phyloP scores from a whole-genome alignment of 2,113 vertebrate species.

The Campylomormyrus tamandua region DNA sequence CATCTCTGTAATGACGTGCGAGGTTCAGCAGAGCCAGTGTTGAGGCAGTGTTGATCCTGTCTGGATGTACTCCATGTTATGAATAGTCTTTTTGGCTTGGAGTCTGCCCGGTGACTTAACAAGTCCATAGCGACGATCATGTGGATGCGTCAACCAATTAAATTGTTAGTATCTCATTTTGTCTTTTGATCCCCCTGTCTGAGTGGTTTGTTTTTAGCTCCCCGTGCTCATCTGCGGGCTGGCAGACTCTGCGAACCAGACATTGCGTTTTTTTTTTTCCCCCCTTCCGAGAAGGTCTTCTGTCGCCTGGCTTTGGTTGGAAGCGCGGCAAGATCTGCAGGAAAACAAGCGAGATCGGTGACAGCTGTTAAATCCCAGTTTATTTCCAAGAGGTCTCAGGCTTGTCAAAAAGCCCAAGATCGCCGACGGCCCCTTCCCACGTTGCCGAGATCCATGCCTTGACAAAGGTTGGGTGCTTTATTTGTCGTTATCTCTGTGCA shows the following conservation, averaged over 20 bases:
- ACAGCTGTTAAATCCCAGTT: conserved; percentile 16
- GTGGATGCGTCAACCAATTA: conserved; percentile 6
- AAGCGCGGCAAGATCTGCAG: background rate
- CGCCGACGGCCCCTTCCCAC: background rate
- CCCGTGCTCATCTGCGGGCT: background rate
- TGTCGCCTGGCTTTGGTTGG: conserved; percentile 2
- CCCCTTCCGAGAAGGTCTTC: background rate
- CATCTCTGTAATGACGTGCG: background rate
- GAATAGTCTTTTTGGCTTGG: background rate
- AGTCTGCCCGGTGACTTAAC: conserved; percentile 19
- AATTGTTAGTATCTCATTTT: conserved; percentile 1
- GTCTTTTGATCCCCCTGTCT: conserved; percentile 11
- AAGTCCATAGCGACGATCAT: conserved; percentile 10
- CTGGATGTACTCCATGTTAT: background rate
- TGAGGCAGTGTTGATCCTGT: conserved; percentile 8
- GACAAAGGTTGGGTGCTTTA: background rate
- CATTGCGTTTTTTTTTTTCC: background rate
- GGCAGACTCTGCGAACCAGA: conserved; percentile 4
- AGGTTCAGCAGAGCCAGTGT: background rate
- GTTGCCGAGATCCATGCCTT: background rate
- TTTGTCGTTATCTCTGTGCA: background rate
- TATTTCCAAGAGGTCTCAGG: conserved; percentile 17
- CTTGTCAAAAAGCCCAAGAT: background rate
- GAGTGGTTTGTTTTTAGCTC: conserved; percentile 8
- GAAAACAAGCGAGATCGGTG: conserved; percentile 2